phyloP scores from a whole-genome alignment of 2,888 invertebrate genomes.

The Aphrophora alni region DNA sequence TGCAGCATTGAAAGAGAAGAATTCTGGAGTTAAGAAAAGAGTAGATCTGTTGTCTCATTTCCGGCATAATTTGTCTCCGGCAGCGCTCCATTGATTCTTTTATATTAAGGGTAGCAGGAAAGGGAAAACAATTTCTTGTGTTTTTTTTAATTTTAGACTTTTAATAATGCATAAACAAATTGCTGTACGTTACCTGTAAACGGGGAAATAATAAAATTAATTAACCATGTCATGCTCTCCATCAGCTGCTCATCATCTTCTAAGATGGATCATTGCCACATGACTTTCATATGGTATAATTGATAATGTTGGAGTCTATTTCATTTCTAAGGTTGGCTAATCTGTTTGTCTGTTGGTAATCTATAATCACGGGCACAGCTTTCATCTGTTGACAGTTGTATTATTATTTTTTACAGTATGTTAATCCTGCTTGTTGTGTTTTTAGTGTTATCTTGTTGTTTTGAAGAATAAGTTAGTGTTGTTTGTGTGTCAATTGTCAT shows the following conservation, averaged over 20 bases:
- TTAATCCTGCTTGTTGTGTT: not conserved
- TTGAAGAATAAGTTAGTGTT: not conserved
- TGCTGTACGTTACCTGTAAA: no score
- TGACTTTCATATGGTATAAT: not conserved
- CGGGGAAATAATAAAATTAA: not conserved
- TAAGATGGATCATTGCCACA: not conserved
- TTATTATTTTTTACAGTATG: not conserved
- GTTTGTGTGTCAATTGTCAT: not conserved
- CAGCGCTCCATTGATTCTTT: no score
- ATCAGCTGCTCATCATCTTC: not conserved
- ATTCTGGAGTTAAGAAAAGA: no score
- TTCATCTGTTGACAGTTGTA: not conserved
- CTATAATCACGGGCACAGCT: not conserved
- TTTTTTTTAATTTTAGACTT: no score
- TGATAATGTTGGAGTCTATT: not conserved
- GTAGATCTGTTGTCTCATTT: no score
- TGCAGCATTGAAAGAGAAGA: no score
- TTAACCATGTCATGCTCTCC: not conserved
- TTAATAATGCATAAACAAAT: no score
- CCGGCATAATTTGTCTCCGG: no score
- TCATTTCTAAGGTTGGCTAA: not conserved
- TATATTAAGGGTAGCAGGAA: no score
- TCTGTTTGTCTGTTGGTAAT: not conserved
- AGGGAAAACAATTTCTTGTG: no score
- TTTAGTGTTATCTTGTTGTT: not conserved